phyloP scores from a whole-genome alignment of 2,888 invertebrate species.

The Nebria salina region DNA sequence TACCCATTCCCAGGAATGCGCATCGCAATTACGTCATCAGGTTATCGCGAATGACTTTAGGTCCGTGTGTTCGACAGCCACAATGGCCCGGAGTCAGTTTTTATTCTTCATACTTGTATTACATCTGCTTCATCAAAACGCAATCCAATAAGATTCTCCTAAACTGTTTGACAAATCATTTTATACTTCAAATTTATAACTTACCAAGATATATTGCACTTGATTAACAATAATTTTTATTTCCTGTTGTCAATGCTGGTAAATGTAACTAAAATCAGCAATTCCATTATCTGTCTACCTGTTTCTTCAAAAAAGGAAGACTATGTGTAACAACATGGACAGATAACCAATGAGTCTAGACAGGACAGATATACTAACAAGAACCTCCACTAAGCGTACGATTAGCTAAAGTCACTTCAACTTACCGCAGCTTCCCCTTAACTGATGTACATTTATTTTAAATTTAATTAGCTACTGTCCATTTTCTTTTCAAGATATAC shows the following conservation, averaged over 20 bases:
- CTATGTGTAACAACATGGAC: background rate
- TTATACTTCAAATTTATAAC: too few species aligned
- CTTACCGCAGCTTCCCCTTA: background rate
- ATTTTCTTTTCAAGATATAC: background rate
- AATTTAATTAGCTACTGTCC: background rate
- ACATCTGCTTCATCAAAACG: too few species aligned
- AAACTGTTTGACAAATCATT: too few species aligned
- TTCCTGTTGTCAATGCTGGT: background rate
- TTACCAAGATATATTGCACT: too few species aligned
- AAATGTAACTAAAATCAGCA: background rate
- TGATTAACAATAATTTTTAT: background rate
- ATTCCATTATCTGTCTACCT: background rate
- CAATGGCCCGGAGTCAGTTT: background rate
- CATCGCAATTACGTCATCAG: slow-evolving; percentile 39
- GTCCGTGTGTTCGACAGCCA: background rate
- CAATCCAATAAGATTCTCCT: too few species aligned
- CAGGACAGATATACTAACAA: background rate
- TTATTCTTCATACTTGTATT: background rate
- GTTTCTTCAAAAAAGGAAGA: background rate
- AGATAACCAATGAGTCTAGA: background rate
- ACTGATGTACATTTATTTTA: background rate
- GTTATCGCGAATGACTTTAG: slow-evolving; percentile 30
- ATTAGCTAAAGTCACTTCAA: background rate
- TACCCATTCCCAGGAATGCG: slow-evolving; percentile 38
- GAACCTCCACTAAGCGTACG: slow-evolving; percentile 1